phyloP scores from a whole-genome alignment of 2,797 vertebrate genomes.

The Catharus ustulatus region DNA sequence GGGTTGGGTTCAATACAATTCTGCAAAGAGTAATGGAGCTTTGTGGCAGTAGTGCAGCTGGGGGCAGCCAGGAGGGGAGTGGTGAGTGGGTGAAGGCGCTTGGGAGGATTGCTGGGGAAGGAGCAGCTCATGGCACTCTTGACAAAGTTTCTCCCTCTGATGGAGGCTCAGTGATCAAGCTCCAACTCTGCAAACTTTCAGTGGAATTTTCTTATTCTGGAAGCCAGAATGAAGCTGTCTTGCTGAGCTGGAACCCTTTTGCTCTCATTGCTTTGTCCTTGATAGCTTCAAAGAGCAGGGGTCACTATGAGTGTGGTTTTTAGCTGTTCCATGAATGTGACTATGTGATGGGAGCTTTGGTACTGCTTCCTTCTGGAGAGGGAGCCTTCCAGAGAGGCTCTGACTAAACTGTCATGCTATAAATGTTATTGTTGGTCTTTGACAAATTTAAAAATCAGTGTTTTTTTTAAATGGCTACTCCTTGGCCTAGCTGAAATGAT shows the following conservation, averaged over 20 bases:
- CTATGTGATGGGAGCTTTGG: not conserved
- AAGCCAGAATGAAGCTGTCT: not conserved
- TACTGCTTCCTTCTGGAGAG: not conserved
- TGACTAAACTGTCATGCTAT: not conserved
- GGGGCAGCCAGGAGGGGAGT: not conserved
- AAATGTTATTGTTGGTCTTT: not conserved
- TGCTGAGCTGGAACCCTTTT: not conserved
- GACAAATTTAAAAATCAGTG: not conserved
- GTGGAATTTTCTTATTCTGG: not conserved
- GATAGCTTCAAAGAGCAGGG: not conserved
- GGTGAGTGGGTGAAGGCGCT: not conserved
- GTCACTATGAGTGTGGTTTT: not conserved
- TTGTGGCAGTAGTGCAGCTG: not conserved
- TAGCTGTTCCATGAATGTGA: not conserved
- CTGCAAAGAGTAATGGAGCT: not conserved
- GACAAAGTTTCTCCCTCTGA: not conserved
- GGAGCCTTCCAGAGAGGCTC: not conserved
- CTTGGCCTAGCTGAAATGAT: not conserved
- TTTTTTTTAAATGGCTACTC: not conserved
- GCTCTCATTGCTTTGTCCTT: not conserved
- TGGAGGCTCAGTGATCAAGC: not conserved
- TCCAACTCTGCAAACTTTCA: not conserved
- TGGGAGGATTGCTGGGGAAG: not conserved
- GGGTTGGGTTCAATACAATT: not conserved
- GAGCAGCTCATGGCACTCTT: not conserved